Percentiles rank a stretch among this genome's conserved stretches.
Conservation (phyloP, 1,140 invertebrate species). For the Goniozus legneri region DNA sequence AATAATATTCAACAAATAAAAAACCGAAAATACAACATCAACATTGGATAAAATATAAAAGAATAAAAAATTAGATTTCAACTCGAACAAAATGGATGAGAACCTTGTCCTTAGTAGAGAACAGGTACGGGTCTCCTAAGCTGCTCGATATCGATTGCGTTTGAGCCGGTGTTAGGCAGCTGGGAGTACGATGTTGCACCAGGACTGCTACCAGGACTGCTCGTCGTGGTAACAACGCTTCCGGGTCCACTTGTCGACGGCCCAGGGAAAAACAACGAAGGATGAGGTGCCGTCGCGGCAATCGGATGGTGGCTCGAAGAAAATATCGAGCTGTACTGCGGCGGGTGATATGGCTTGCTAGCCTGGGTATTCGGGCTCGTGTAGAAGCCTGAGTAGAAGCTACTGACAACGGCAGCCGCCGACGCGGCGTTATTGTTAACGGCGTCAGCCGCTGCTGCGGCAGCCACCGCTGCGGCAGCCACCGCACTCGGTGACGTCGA, state of each 20-base stretch:
- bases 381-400: constrained; percentile 60
- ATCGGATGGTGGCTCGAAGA: constrained; percentile 40
- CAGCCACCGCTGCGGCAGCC: constrained; percentile 16
- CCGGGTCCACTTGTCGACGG: neutral
- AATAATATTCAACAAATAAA: too few species aligned
- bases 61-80: too few species aligned
- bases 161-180: constrained; percentile 26
- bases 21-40: too few species aligned
- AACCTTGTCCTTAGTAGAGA: neutral
- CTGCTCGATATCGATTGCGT: constrained; percentile 47
- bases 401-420: constrained; percentile 58
- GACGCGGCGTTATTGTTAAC: constrained; percentile 35
- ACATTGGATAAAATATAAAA: too few species aligned
- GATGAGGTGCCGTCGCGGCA: constrained; percentile 23
- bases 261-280: constrained; percentile 6
- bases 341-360: constrained; percentile 27
- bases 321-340: constrained; percentile 42
- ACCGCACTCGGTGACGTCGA: constrained; percentile 57
- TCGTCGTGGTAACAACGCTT: constrained; percentile 8
- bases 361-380: constrained; percentile 3
- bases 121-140: constrained; percentile 58
- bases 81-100: too few species aligned
- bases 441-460: constrained; percentile 27
- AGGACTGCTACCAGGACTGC: constrained; percentile 23
- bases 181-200: constrained; percentile 25